Percentiles rank a stretch among this genome's conserved stretches.
phyloP scores from a whole-genome alignment of 2,113 vertebrate species.

The Bolborhynchus lineola region DNA sequence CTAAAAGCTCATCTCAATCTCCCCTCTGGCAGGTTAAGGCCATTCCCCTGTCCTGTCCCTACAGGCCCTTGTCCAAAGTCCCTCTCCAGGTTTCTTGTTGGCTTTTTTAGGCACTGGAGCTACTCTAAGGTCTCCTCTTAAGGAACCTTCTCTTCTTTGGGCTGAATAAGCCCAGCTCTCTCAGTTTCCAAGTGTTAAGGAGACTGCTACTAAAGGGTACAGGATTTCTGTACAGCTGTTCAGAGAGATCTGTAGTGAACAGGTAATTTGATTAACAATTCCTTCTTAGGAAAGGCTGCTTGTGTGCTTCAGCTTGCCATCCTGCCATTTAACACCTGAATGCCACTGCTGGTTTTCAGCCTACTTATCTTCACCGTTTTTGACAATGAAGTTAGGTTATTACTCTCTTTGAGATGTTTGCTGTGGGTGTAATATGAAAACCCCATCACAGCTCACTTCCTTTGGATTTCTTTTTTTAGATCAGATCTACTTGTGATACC shows the following conservation, averaged over 20 bases:
- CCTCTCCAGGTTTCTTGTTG: too few species aligned
- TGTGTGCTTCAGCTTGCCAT: background rate
- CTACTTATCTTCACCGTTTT: background rate
- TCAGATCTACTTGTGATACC: background rate
- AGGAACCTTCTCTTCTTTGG: background rate
- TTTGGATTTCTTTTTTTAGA: constrained; percentile 23
- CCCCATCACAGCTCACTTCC: background rate
- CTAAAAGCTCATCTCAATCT: too few species aligned
- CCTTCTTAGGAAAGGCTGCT: background rate
- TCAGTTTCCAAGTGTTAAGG: background rate
- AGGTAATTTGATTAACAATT: background rate
- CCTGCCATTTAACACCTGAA: background rate
- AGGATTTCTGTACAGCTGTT: background rate
- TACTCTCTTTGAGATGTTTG: background rate
- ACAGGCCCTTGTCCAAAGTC: too few species aligned
- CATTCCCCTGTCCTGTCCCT: too few species aligned
- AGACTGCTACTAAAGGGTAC: background rate
- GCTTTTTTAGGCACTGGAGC: background rate
- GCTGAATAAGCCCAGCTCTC: background rate
- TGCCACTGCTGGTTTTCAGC: background rate
- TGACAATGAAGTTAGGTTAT: background rate
- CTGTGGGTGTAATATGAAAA: background rate
- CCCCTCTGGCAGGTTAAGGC: too few species aligned
- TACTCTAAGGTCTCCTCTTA: background rate
- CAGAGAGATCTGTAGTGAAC: background rate